Evolutionary conservation across 2,797 vertebrate species (phyloP), one percentile per base, ranked within the genome.

Genomic region (Balearica regulorum): DNA sequence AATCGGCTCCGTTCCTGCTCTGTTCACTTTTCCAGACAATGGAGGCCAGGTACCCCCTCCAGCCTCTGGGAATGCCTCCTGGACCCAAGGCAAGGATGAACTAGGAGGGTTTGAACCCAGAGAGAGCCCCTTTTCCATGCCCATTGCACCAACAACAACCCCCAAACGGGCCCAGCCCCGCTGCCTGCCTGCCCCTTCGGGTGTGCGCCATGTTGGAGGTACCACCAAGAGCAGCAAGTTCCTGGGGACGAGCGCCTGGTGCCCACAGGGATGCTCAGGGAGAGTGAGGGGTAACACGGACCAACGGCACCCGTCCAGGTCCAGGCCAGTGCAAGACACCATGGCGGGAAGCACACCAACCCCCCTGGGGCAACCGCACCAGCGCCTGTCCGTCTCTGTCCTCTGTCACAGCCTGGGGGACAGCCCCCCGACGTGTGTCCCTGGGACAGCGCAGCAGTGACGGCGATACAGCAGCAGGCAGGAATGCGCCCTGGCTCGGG

Each of bases 401-500:
- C 55, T 46, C 35, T 37, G 1, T 44, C 72, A 28, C 64, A 31
- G 0, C 53, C 13, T 22, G 53, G 24, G 20, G n/a, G 18, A 69
- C 78, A n/a, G 7, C 17, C 37, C 37, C 37, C 37, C 37, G 37
- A 37, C 9, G 37, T 37, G 37, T 37, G 37, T 37, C 37, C 37
- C 37, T 37, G 20, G n/a, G 18, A 65, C 78, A n/a, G 7, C 16
- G 11, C 26, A 44, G 83, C 10, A 57, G 62, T 51, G 39, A 5
- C 49, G 70, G 61, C n/a, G 44, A 39, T 48, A 3, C 9, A 9
- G n/a, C 62, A 33, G 64, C 71, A n/a, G 48, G 54, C 66, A 55
- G 83, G 44, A 83, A 43, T 0, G 0, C 0, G 2, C 33, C 37
- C 37, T 1, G 3, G 51, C 24, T 43, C 54, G 31, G 26, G 41